Evolutionary conservation across 2,888 invertebrate genomes (phyloP).

Genomic region (Kryphioiulus occultus): DNA sequence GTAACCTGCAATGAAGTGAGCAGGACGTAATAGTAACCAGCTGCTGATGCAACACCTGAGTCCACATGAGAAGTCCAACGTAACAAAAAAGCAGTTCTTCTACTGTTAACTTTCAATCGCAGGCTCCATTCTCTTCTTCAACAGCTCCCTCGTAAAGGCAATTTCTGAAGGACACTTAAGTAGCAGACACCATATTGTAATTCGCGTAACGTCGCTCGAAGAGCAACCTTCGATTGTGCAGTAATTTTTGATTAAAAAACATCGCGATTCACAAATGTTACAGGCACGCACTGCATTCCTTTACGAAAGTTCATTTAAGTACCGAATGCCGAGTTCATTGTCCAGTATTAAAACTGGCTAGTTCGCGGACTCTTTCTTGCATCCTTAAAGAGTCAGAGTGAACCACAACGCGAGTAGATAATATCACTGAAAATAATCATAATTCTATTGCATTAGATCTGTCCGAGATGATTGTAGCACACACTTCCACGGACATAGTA

Average conservation of each 20-base stretch:
- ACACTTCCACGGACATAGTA: not conserved
- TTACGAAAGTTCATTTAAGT: not conserved
- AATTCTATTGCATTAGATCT: slow-evolving; percentile 31
- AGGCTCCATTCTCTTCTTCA: not conserved
- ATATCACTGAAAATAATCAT: slow-evolving; percentile 26
- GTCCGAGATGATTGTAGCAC: slow-evolving; percentile 20
- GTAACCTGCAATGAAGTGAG: not conserved
- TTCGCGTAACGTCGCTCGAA: not conserved
- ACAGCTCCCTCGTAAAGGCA: not conserved
- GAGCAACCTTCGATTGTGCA: not conserved
- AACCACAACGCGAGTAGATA: not conserved
- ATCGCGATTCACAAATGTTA: not conserved
- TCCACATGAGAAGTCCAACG: not conserved
- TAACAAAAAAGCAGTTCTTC: not conserved
- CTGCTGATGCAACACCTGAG: not conserved
- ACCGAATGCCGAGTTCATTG: not conserved
- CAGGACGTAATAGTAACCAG: not conserved
- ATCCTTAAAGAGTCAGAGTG: not conserved
- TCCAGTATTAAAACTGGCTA: not conserved
- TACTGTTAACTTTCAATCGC: not conserved
- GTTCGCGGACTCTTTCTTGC: not conserved
- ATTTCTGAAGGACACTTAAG: not conserved
- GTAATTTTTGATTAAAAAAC: not conserved
- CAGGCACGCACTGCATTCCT: not conserved
- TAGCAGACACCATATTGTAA: not conserved